phyloP scores from a whole-genome alignment of 2,113 vertebrate genomes.

The Oreamnos americanus region DNA sequence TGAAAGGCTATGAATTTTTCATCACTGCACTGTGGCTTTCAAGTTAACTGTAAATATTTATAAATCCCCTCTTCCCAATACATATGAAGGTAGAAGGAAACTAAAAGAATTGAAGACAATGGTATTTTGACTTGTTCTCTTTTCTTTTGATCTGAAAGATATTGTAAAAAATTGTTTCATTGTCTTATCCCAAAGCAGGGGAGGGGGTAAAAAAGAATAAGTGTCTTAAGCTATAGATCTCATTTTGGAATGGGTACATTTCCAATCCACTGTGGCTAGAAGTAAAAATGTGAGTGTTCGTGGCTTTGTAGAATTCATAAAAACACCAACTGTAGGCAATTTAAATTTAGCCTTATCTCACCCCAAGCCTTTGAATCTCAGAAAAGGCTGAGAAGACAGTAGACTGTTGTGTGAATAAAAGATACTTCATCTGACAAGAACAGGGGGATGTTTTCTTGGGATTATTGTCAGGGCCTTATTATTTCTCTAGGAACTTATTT shows the following conservation, averaged over 20 bases:
- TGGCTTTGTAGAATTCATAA: conserved; percentile 42
- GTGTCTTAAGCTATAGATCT: background rate
- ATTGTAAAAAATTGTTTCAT: background rate
- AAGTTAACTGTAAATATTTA: conserved; percentile 61
- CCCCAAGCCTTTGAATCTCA: conserved; percentile 11
- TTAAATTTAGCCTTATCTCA: conserved; percentile 23
- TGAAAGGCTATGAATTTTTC: conserved; percentile 52
- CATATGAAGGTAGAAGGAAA: conserved; percentile 26
- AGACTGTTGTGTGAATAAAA: conserved; percentile 26
- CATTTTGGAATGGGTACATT: background rate
- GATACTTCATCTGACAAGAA: conserved; percentile 5
- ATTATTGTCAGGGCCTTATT: background rate
- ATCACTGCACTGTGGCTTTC: conserved; percentile 38
- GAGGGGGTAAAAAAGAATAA: background rate
- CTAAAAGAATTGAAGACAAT: conserved; percentile 29
- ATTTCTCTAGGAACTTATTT: conserved; percentile 39
- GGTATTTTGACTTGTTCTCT: background rate
- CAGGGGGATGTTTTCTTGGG: background rate
- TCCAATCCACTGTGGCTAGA: background rate
- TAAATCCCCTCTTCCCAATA: conserved; percentile 34
- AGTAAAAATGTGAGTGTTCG: conserved; percentile 17
- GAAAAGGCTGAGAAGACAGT: background rate
- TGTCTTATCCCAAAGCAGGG: background rate
- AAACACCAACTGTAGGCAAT: background rate
- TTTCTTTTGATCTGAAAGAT: background rate